Evolutionary conservation across 64 coral and sea anemone species (phyloP), one percentile per base, ranked within the genome.

Genomic region (Montipora efflorescens): DNA sequence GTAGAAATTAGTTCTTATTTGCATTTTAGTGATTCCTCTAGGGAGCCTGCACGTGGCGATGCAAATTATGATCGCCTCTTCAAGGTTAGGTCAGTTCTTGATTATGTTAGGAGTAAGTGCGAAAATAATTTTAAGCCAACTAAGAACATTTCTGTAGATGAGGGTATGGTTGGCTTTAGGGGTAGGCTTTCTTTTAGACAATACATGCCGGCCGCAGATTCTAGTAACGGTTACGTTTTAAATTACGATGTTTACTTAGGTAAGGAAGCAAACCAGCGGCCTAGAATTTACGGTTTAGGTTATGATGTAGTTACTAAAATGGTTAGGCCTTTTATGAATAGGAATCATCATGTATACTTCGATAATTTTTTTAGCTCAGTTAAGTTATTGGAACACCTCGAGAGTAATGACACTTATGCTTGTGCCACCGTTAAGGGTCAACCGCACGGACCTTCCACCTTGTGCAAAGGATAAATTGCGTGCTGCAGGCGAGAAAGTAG

Each of bases 371-470:
- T 73, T 95, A 58, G 59, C 68, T 90, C 66, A 0, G 44, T 4
- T 90, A 84, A 11, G 21, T 66, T 70, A 8, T 66, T 94, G 23
- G 79, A 94, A 46, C 93, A 94, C 47, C 74, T 94, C 36, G 11
- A 48, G 19, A 5, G 59, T 13, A 84, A 94, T 57, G 25, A 80
- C 22, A 94, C 92, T 48, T 94, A 88, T 45, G 66, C 84, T 47
- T 94, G 83, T 88, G 61, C 58, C 2, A 94, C 76, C 12, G 76
- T 80, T 80, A 12, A 57, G 77, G 14, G 25, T 77, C 43, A 89
- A 80, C 16, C 57, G 85, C 7, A 94, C 82, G 68, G 76, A 79
- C n/a, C 57, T 94, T 46, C 92, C 92, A 21, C 62, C 51, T 55
- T 81, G 62, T 13, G 84, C 92, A 2, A 94, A 72, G 4, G 51